Percentiles rank a stretch among this genome's conserved stretches.
phyloP scores from a whole-genome alignment of 1,140 invertebrate genomes.

The Heliconius congener region DNA sequence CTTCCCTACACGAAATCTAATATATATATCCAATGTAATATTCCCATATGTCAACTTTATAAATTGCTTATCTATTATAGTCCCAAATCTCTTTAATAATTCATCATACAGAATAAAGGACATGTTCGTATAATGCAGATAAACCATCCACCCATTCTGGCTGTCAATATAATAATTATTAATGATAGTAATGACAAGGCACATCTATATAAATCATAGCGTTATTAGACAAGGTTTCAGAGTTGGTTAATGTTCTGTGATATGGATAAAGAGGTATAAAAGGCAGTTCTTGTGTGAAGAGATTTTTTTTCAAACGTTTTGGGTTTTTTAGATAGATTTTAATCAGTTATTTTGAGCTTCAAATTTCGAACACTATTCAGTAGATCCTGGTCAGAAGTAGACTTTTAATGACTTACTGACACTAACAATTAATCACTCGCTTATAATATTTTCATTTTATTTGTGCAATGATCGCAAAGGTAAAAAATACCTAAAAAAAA shows the following conservation, averaged over 20 bases:
- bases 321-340: too few relatives aligned
- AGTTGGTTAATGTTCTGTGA: not conserved
- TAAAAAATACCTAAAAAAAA: too few relatives aligned
- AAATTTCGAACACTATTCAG: too few relatives aligned
- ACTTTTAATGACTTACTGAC: too few relatives aligned
- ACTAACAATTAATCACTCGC: too few relatives aligned
- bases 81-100: not conserved
- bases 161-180: conserved; percentile 1
- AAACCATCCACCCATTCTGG: not conserved
- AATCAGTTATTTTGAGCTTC: too few relatives aligned
- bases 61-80: conserved; percentile 2
- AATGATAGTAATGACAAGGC: not conserved
- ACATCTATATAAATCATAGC: not conserved
- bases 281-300: too few relatives aligned
- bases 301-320: not conserved
- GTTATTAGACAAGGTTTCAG: not conserved
- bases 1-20: too few relatives aligned
- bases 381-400: too few relatives aligned
- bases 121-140: not conserved
- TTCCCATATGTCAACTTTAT: not conserved
- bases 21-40: too few relatives aligned
- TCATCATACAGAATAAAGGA: not conserved
- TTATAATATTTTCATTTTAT: too few relatives aligned
- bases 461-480: too few relatives aligned
- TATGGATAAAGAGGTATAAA: not conserved